phyloP scores from a whole-genome alignment of 2,888 invertebrate species.

The Macrophya annulata region DNA sequence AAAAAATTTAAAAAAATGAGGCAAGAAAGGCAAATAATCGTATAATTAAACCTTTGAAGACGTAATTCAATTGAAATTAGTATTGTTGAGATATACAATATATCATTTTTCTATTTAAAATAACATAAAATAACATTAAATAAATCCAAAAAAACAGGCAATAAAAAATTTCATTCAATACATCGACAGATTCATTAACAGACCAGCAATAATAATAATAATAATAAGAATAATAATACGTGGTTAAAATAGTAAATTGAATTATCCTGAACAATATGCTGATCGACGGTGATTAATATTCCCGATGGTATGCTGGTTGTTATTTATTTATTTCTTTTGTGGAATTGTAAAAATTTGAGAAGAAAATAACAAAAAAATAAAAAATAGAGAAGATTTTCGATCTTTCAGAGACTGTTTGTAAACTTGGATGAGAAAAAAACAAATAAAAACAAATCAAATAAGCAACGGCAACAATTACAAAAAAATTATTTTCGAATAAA shows the following conservation, averaged over 20 bases:
- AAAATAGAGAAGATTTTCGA: neutral
- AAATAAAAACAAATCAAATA: too few species aligned
- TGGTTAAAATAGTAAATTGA: neutral
- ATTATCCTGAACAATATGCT: too few species aligned
- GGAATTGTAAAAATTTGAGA: neutral
- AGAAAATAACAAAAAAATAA: too few species aligned
- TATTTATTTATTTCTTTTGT: neutral
- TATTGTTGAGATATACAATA: neutral
- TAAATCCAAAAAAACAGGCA: neutral
- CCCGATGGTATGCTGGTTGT: neutral
- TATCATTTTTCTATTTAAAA: neutral
- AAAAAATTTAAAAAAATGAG: conserved; percentile 40
- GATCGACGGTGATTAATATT: neutral
- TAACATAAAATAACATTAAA: neutral
- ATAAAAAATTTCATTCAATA: neutral
- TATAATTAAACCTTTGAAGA: neutral
- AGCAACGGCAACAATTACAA: too few species aligned
- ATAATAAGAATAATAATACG: neutral
- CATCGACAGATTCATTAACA: neutral
- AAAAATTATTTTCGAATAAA: neutral
- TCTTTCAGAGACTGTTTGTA: neutral
- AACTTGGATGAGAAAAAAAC: neutral
- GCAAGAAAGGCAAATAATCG: conserved; percentile 20
- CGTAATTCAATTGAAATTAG: neutral
- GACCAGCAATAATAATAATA: neutral